Percentiles rank a stretch among this genome's conserved stretches.
Conservation (phyloP, 2,797 vertebrate genomes). For the Sandelia bainsii region DNA sequence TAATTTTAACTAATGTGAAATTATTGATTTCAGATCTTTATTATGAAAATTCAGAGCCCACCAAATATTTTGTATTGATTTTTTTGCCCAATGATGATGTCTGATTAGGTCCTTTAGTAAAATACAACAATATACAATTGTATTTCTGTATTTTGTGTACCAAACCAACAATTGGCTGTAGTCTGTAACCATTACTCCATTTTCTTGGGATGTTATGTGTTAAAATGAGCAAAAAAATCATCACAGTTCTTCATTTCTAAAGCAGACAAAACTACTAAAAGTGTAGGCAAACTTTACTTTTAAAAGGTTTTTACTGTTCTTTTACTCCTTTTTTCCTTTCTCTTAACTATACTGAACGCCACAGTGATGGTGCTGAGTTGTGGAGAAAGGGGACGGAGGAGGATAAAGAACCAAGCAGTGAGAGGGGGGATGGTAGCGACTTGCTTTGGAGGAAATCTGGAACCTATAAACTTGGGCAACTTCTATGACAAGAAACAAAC, state of each 20-base stretch:
- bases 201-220: constrained; percentile 33
- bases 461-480: constrained; percentile 92
- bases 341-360: constrained; percentile 49
- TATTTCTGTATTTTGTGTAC: background rate
- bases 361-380: constrained; percentile 56
- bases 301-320: constrained; percentile 23
- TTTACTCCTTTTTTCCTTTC: constrained; percentile 18
- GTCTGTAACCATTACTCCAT: constrained; percentile 28
- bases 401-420: constrained; percentile 25
- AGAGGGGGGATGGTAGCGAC: constrained; percentile 65
- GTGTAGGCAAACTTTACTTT: constrained; percentile 28
- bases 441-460: constrained; percentile 89
- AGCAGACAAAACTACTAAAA: constrained; percentile 13
- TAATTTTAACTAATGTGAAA: no score
- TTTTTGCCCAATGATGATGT: background rate
- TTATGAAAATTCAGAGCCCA: background rate
- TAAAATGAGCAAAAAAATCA: background rate
- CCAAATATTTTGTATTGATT: background rate
- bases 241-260: constrained; percentile 8
- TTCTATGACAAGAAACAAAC: constrained; percentile 81
- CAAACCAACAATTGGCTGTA: background rate
- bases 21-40: background rate
- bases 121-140: background rate
- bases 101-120: background rate
- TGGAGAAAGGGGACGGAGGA: constrained; percentile 29